Evolutionary conservation across 2,888 invertebrate genomes (phyloP).

Genomic region (Tinea trinotella): DNA sequence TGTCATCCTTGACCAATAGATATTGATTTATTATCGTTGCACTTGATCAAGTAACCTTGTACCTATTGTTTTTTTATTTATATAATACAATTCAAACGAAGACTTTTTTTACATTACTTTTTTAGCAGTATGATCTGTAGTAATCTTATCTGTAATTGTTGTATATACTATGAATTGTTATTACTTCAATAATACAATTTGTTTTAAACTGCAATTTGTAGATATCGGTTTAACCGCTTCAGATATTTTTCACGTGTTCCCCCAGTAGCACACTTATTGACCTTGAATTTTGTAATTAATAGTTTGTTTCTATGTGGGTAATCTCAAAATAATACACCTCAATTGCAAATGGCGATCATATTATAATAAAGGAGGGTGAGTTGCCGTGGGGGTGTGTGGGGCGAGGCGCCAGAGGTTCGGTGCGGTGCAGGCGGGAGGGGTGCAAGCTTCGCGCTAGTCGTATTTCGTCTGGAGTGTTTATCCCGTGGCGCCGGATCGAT

Average conservation of each 20-base stretch:
- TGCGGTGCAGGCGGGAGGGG: conserved; percentile 43
- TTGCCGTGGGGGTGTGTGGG: neutral
- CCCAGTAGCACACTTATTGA: too few relatives aligned
- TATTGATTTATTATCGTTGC: neutral
- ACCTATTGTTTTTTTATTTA: neutral
- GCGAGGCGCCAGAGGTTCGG: conserved; percentile 18
- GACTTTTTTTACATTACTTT: too few relatives aligned
- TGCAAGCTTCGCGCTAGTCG: conserved; percentile 66
- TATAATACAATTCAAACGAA: too few relatives aligned
- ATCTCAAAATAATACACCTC: neutral
- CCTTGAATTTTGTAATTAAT: too few relatives aligned
- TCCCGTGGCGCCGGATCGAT: conserved; percentile 70
- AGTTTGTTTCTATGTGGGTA: too few relatives aligned
- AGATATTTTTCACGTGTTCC: too few relatives aligned
- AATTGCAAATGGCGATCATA: neutral
- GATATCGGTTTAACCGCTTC: too few relatives aligned
- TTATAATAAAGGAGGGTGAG: neutral
- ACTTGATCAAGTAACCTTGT: conserved; percentile 4
- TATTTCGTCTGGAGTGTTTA: conserved; percentile 72
- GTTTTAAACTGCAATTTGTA: too few relatives aligned
- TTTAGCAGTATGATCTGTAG: too few relatives aligned
- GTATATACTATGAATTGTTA: too few relatives aligned
- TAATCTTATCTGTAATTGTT: too few relatives aligned
- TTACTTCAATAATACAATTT: too few relatives aligned
- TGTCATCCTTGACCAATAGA: conserved; percentile 1